Percentiles rank a stretch among this genome's conserved stretches.
Conservation (phyloP, 2,113 vertebrate genomes). For the Alethe castanea region DNA sequence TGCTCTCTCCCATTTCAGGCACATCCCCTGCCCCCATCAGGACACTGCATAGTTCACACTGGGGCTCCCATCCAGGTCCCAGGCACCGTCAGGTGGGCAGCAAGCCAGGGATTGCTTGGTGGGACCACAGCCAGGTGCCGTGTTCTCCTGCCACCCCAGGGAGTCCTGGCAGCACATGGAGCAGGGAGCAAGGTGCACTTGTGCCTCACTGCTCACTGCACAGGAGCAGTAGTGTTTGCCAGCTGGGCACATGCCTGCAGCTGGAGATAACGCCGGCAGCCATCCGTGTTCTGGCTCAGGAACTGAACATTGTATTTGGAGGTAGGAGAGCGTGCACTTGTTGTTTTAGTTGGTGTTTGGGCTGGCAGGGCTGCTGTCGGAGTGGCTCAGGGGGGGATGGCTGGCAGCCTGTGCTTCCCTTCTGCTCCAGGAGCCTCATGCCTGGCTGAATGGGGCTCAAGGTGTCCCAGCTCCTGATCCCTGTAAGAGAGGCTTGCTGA, state of each 20-base stretch:
- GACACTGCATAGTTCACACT: not conserved
- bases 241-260: not conserved
- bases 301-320: not conserved
- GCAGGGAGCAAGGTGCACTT: accelerated
- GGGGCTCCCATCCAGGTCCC: not conserved
- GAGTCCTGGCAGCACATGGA: accelerated
- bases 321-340: accelerated
- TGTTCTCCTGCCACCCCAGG: accelerated
- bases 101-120: accelerated
- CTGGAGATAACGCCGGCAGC: accelerated
- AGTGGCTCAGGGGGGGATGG: not conserved
- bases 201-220: not conserved
- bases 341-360: not conserved
- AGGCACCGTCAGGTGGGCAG: not conserved
- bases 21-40: not conserved
- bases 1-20: not conserved
- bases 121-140: accelerated
- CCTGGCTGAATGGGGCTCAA: not conserved
- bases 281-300: not conserved
- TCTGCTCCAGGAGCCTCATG: not conserved
- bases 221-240: not conserved
- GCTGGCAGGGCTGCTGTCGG: not conserved
- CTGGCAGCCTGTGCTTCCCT: not conserved
- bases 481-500: not conserved
- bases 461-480: not conserved